Base-by-base conservation (phyloP, 2,888 invertebrate species). In the Arenicola marina region DNA sequence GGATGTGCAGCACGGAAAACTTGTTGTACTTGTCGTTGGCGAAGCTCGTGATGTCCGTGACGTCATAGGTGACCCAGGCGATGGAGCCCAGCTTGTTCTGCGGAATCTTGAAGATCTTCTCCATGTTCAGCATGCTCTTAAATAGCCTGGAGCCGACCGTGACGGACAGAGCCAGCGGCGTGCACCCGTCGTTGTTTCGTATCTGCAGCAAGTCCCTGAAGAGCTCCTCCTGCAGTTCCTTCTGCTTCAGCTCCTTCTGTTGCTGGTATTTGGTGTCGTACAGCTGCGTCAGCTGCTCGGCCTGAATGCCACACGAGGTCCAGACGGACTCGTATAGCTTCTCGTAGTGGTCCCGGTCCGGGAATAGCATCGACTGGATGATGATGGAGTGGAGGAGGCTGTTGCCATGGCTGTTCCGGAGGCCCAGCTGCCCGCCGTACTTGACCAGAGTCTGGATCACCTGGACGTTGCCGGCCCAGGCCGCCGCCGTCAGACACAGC, bases 51-150 rank as follows among this genome's bases (percentile, higher is more conserved):
- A 71, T 57, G 44, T 71, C 70, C 34, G 70, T 67, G 21, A 71
- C 69, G 56, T 71, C 69, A 38, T 69, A 71, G 18, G 70, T 69
- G 2, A 69, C 70, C 70, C 70, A 71, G 29, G 70, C 67, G 38
- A 71, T 67, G 2, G 70, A 69, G 2, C 70, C 70, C 11, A 71
- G 59, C 51, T 67, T 63, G 53, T 66, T 67, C 62, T 71, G 70
- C n/a, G 70, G 70, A 24, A 69, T 69, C 59, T 71, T 71, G 66
- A 61, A 69, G 59, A 71, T 64, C 53, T 66, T 67, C 54, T 71
- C 70, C 44, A 71, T 46, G 57, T 67, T 71, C 33, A 71, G 55
- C 55, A 71, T 43, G 56, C 61, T 59, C 31, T 55, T 15, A 56
- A 66, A 65, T 24, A 71, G 60, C 3, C 48, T 34, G 1, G 70